These are phyloP conservation scores for Nesoenas mayeri DNA, from an alignment of 2,113 vertebrate species.

Conservation along the genomic window DNA sequence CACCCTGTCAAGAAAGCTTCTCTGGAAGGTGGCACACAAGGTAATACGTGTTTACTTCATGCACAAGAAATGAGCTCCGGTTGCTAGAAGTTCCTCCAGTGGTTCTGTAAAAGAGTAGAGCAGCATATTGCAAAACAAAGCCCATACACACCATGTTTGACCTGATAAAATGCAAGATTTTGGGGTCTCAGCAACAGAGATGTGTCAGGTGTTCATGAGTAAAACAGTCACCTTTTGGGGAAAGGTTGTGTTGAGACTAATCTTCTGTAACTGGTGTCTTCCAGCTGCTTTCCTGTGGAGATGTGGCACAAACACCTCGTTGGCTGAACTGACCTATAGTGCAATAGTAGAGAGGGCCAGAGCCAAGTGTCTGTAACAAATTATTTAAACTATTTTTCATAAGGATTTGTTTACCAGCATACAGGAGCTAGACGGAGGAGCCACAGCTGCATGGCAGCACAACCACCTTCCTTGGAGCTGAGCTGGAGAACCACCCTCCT, in stretches of 20 bases:
- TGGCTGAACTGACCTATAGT: background rate
- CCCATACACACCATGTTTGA: accelerated
- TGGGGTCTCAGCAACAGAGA: background rate
- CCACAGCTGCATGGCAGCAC: accelerated
- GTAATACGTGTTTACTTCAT: background rate
- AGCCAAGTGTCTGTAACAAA: accelerated
- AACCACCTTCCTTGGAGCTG: background rate
- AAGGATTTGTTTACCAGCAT: background rate
- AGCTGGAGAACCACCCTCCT: background rate
- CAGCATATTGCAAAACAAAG: background rate
- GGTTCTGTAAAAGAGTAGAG: background rate
- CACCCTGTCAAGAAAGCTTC: background rate
- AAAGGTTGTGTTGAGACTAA: background rate
- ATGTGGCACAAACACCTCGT: accelerated
- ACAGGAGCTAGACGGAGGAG: background rate
- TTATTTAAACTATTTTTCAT: background rate
- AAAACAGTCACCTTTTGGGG: background rate
- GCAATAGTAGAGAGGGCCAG: accelerated
- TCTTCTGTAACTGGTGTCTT: background rate
- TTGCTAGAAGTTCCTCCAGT: background rate
- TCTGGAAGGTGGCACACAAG: background rate
- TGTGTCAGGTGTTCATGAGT: background rate
- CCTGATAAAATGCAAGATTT: background rate
- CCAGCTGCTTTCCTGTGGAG: background rate
- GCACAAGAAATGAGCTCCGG: background rate